Evolutionary conservation across 2,113 vertebrate species (phyloP), one percentile per base, ranked within the genome.

Genomic region (Mola mola): DNA sequence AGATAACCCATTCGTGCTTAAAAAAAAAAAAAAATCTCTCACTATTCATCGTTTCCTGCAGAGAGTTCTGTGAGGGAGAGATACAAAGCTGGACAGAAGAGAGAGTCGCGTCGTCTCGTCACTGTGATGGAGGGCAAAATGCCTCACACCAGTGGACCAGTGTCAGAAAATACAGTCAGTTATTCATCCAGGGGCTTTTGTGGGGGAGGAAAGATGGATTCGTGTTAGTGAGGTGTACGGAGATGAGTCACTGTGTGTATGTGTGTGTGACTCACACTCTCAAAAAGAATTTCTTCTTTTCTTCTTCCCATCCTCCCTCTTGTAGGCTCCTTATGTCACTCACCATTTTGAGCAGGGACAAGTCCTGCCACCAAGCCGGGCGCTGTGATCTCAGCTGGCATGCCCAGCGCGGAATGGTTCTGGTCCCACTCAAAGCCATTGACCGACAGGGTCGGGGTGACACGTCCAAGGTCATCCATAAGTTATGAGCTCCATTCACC

Each of bases 1-100:
- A 72, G 76, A 88, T 88, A 73, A 75, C 42, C 19, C 12, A n/a
- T 47, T 77, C 67, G 52, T 63, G 72, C 38, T 38, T 66, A 65
- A 2, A 12, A 36, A 61, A 51, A 66, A 36, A 62, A 56, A 42
- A 9, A n/a, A n/a, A n/a, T n/a, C 1, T 0, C 66, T 60, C 43
- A 16, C 20, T 50, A 47, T 55, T 78, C 70, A 76, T 63, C n/a
- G 13, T 59, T 60, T 85, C 60, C 69, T 70, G 57, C 69, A 37
- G 79, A 57, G 72, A 72, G 21, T 69, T 72, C 37, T 47, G 79
- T 36, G 51, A 66, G 56, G 56, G 67, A 56, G 52, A 70, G 76
- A 78, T 44, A 59, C 21, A 61, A 15, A 2, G 15, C 41, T 22
- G 51, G 55, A n/a, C 28, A 66, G 59, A 80, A 65, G 57, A 17